Evolutionary conservation across 2,888 invertebrate genomes (phyloP), one percentile per base, ranked within the genome.

Genomic region (Sicus ferrugineus): DNA sequence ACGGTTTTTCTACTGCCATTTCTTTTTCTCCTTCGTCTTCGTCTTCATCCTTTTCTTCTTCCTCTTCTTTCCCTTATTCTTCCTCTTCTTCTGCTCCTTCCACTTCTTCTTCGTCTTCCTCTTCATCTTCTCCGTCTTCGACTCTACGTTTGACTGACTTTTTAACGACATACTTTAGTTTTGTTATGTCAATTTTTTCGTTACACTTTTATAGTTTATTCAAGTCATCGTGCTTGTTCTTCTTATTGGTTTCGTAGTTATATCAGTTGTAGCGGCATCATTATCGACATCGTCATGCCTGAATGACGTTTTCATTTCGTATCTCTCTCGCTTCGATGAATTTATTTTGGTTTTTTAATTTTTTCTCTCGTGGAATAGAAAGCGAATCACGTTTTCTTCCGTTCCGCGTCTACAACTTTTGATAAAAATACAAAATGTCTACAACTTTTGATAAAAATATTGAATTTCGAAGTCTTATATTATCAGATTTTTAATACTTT

Each of bases 231-330:
- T 26, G 30, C 9, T 56, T 30, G 5, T 42, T 42, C 42, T 14
- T 42, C 16, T 6, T 3, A 28, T 14, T 54, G 54, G 11, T 28
- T 26, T 26, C n/a, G 5, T 26, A 46, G 16, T 5, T 3, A 46
- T 46, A 19, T 46, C 9, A 1, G 5, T 3, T 3, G 6, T 16
- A 46, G 16, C 28, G n/a, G 14, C 54, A 26, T 54, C 54, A 54
- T 54, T 54, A 54, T 54, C 54, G 54, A 42, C 42, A 42, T 42
- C 42, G 42, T 16, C n/a, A 3, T 54, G 54, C 7, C 28, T 54
- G 26, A 19, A 28, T 26, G 54, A 54, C 11, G 19, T 54, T 28
- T 26, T 23, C 54, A 28, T 28, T 54, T 19, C 54, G 54, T 54
- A 11, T 3, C 28, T 54, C 54, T 54, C 28, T 23, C 28, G 54